These are phyloP conservation scores for Harpagoxenus sublaevis DNA, from an alignment of 2,888 invertebrate genomes.

Conservation along the genomic window DNA sequence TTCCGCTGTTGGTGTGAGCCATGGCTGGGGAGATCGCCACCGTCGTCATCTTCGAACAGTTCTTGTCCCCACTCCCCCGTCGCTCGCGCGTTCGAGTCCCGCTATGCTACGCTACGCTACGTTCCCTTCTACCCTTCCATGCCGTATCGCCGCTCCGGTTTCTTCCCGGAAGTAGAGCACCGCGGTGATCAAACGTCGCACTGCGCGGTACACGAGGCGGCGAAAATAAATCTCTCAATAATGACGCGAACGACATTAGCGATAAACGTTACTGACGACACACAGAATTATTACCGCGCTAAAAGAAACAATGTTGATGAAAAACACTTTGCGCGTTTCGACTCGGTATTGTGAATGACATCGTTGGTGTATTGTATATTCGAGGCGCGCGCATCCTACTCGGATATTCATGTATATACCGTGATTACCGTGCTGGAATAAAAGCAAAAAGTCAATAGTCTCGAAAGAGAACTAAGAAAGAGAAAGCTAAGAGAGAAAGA, in stretches of 20 bases:
- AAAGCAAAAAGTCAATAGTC: background rate
- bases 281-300: background rate
- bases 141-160: background rate
- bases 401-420: background rate
- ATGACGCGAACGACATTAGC: too few relatives aligned
- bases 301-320: too few relatives aligned
- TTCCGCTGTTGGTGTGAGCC: conserved; percentile 72
- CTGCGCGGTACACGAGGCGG: background rate
- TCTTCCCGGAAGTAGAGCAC: conserved; percentile 66
- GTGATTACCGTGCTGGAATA: background rate
- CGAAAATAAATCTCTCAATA: background rate
- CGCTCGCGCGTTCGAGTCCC: background rate
- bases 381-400: background rate
- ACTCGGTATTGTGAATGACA: background rate
- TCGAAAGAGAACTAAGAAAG: background rate
- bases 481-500: too few relatives aligned
- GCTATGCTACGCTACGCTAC: background rate
- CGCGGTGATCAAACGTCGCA: background rate
- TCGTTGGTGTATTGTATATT: background rate
- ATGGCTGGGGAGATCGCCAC: conserved; percentile 77
- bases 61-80: background rate
- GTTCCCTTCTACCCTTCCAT: background rate
- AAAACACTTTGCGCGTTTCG: background rate
- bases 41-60: conserved; percentile 80
- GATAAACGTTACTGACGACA: background rate